Percentiles rank a stretch among this genome's conserved stretches.
These are phyloP conservation scores for Todiramphus saurophagus DNA, from an alignment of 2,113 vertebrate genomes.

Conservation along the genomic window DNA sequence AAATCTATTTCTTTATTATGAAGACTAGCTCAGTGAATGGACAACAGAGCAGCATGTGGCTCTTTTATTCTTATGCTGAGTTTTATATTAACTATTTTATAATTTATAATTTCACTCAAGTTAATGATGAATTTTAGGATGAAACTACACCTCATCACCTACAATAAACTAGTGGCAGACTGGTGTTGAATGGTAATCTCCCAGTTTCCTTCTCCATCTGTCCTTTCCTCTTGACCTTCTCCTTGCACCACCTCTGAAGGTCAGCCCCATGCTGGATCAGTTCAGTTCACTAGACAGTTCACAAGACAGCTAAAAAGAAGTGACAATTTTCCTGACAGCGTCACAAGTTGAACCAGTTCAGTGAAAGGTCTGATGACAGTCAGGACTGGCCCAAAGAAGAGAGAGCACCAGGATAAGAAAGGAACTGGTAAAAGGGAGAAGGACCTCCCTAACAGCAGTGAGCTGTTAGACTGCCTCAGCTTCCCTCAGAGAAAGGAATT, in stretches of 20 bases:
- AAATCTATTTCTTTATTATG: not conserved
- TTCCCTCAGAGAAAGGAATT: not conserved
- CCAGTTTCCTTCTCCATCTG: not conserved
- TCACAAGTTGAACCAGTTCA: not conserved
- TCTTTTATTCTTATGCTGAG: not conserved
- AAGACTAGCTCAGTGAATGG: not conserved
- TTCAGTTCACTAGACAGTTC: not conserved
- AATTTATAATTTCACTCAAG: not conserved
- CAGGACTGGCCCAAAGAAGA: not conserved
- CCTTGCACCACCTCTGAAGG: not conserved
- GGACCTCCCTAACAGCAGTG: not conserved
- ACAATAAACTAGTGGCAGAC: not conserved
- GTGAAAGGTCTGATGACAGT: not conserved
- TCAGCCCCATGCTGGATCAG: not conserved
- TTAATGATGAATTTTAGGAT: not conserved
- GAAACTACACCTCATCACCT: not conserved
- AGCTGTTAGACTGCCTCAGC: not conserved
- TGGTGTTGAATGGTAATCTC: not conserved
- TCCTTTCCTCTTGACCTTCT: not conserved
- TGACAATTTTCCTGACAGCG: not conserved
- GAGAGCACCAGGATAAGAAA: not conserved
- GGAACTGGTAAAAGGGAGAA: not conserved
- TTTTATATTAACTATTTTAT: not conserved
- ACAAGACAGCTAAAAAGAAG: not conserved
- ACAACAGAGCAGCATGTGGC: not conserved